phyloP scores from a whole-genome alignment of 2,888 invertebrate genomes.

The Agrypnus murinus region DNA sequence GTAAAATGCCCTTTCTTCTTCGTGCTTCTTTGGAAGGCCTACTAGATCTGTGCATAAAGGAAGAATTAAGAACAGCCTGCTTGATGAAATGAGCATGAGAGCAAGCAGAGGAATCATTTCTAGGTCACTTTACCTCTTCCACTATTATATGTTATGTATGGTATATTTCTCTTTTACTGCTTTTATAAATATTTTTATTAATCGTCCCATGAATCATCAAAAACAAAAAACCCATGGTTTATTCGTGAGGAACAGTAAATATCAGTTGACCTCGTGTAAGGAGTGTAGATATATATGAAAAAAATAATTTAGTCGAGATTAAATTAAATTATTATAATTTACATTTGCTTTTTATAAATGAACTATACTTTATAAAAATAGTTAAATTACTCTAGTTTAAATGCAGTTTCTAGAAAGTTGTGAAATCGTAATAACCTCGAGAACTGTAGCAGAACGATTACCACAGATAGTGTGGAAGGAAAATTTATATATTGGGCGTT shows the following conservation, averaged over 20 bases:
- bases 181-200: background rate
- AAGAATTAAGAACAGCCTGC: slow-evolving; percentile 39
- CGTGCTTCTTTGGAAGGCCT: background rate
- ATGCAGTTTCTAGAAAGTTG: slow-evolving; percentile 29
- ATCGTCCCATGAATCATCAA: slow-evolving; percentile 11
- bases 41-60: background rate
- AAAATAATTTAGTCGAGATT: no score
- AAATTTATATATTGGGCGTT: no score
- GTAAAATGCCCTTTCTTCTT: background rate
- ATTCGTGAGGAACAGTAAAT: background rate
- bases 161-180: slow-evolving; percentile 15
- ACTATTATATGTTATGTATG: background rate
- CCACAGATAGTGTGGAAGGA: background rate
- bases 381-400: background rate
- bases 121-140: slow-evolving; percentile 41
- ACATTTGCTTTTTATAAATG: no score
- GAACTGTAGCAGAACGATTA: slow-evolving; percentile 31
- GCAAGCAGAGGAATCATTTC: slow-evolving; percentile 25
- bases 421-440: slow-evolving; percentile 9
- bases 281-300: no score
- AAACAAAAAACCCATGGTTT: background rate
- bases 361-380: no score
- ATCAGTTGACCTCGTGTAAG: slow-evolving; percentile 3
- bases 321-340: background rate
- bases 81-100: no score